phyloP scores from a whole-genome alignment of 2,113 vertebrate species.

The Antennarius striatus region DNA sequence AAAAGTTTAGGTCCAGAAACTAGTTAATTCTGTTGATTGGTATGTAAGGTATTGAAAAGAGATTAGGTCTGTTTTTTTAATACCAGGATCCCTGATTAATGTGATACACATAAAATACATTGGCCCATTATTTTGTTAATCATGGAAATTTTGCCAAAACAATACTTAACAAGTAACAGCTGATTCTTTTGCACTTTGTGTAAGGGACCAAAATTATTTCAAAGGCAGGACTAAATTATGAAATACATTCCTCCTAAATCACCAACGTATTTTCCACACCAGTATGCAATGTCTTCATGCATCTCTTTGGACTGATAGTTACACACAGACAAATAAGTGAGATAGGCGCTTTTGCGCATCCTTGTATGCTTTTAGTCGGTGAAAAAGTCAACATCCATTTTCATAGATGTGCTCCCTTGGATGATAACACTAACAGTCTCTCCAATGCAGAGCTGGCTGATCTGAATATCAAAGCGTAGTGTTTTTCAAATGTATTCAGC shows the following conservation, averaged over 20 bases:
- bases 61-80: background rate
- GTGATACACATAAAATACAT: constrained; percentile 3
- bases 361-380: constrained; percentile 39
- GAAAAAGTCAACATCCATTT: constrained; percentile 48
- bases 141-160: constrained; percentile 10
- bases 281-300: background rate
- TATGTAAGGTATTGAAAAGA: background rate
- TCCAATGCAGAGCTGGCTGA: constrained; percentile 42
- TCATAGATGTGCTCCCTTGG: constrained; percentile 31
- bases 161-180: background rate
- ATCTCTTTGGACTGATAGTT: constrained; percentile 2
- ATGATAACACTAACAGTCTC: constrained; percentile 32
- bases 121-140: constrained; percentile 23
- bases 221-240: background rate
- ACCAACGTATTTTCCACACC: background rate
- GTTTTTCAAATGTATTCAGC: constrained; percentile 67
- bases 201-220: constrained; percentile 31
- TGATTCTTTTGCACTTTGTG: constrained; percentile 10
- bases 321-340: constrained; percentile 4
- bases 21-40: constrained; percentile 26
- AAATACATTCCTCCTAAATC: background rate
- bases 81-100: constrained; percentile 18
- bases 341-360: constrained; percentile 15
- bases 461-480: constrained; percentile 70
- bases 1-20: constrained; percentile 28